These are phyloP conservation scores for Gastrophysa polygoni DNA, from an alignment of 2,888 invertebrate species.

Conservation along the genomic window DNA sequence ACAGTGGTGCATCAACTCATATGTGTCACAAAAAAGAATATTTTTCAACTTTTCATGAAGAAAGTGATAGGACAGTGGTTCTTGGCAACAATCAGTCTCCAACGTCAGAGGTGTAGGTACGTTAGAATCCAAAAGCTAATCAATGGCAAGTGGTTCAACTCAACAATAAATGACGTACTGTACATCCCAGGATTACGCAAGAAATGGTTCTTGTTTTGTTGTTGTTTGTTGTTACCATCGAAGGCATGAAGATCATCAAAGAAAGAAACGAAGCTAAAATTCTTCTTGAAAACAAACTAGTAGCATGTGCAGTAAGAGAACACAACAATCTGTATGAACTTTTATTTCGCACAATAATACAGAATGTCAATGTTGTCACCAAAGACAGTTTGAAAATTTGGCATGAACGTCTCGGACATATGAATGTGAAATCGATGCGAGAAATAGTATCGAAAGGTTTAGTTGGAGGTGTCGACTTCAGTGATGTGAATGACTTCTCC, in stretches of 20 bases:
- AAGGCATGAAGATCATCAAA: slow-evolving; percentile 26
- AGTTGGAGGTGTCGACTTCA: not conserved
- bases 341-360: slow-evolving; percentile 27
- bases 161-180: no score
- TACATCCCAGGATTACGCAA: no score
- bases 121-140: no score
- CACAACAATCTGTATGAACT: slow-evolving; percentile 40
- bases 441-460: slow-evolving; percentile 8
- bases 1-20: slow-evolving; percentile 41
- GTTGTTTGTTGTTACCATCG: no score
- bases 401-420: slow-evolving; percentile 25
- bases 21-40: slow-evolving; percentile 31
- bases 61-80: no score
- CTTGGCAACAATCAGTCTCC: no score
- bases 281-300: no score
- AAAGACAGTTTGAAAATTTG: slow-evolving; percentile 10
- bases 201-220: no score
- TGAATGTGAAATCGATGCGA: slow-evolving; percentile 7
- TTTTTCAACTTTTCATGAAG: no score
- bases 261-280: slow-evolving; percentile 16
- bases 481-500: slow-evolving; percentile 23
- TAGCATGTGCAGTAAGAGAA: no score
- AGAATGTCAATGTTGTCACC: not conserved
- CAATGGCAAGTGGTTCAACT: no score
- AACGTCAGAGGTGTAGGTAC: no score